Base-by-base conservation (phyloP, 2,113 vertebrate species). In the Mormyrus lacerda region DNA sequence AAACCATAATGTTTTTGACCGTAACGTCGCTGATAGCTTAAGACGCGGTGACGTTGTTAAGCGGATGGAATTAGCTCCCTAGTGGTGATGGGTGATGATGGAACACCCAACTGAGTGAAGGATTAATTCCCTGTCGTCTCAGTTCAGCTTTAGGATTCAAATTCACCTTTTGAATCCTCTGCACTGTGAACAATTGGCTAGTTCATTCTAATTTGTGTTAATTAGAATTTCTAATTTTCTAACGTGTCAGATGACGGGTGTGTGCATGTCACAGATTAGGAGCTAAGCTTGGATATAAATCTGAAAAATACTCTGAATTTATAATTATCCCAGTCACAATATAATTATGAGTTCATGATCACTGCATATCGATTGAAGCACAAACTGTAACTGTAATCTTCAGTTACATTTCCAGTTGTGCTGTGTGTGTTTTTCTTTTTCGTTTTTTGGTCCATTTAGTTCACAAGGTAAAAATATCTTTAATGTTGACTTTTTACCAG, bases 181-280 rank as follows among this genome's bases (percentile, higher is more conserved):
- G 85, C n/a, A 13, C 48, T 31, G 84, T 73, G 65, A 76, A 39
- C 69, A 79, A 42, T 79, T 42, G 73, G 73, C 35, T 19, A 79
- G 73, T 79, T 79, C 35, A 42, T 79, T 79, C 31, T 79, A 69
- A 69, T 85, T 85, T 31, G 47, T 50, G 15, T 85, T 50, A 45
- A 27, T 50, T 47, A 85, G 45, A 31, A 45, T 61, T 88, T 92
- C 53, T 88, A 88, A 88, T 91, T 82, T 93, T 92, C 94, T 92
- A 93, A 85, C 87, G 89, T 93, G 93, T 94, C 92, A 87, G 87
- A 91, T 90, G 92, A 89, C 79, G 88, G 47, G 86, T 88, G 61
- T 89, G 92, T 92, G 93, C 94, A 94, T 69, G 83, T 93, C 92
- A 90, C 93, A 94, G 93, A 94, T 95, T 93, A 95, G 92, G 87